A percentile compares a stretch with the other conserved stretches of the same genome.
phyloP scores from a whole-genome alignment of 1,140 invertebrate species.

The Lordiphosa collinella region DNA sequence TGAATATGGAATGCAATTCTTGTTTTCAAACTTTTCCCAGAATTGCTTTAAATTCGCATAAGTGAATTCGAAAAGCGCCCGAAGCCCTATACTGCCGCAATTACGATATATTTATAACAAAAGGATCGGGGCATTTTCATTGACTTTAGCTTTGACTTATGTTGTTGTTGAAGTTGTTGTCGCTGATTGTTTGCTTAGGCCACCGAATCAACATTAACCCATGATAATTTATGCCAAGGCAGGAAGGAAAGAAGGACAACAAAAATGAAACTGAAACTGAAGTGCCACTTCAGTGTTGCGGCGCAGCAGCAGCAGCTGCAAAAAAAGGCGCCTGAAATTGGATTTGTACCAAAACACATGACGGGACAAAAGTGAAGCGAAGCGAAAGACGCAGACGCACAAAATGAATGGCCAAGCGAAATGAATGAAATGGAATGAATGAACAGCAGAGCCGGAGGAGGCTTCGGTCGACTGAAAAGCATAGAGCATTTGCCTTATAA shows the following conservation, averaged over 20 bases:
- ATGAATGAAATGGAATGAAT: slow-evolving; percentile 54
- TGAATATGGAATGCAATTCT: no score
- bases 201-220: background rate
- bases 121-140: no score
- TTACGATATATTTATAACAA: no score
- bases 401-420: slow-evolving; percentile 21
- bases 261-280: slow-evolving; percentile 22
- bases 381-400: slow-evolving; percentile 4
- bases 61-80: no score
- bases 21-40: no score
- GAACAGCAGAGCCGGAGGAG: background rate
- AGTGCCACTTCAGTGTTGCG: slow-evolving; percentile 37
- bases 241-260: background rate
- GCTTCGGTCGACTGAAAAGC: background rate
- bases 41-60: no score
- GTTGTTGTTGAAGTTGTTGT: slow-evolving; percentile 15
- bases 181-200: slow-evolving; percentile 52
- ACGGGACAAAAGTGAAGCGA: slow-evolving; percentile 14
- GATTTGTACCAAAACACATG: slow-evolving; percentile 54
- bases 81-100: no score
- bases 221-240: slow-evolving; percentile 52
- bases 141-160: background rate
- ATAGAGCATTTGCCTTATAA: slow-evolving; percentile 26
- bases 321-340: slow-evolving; percentile 56
- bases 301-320: slow-evolving; percentile 21